These are phyloP conservation scores for Danaus plexippus DNA, from an alignment of 1,140 invertebrate species.

Conservation along the genomic window DNA sequence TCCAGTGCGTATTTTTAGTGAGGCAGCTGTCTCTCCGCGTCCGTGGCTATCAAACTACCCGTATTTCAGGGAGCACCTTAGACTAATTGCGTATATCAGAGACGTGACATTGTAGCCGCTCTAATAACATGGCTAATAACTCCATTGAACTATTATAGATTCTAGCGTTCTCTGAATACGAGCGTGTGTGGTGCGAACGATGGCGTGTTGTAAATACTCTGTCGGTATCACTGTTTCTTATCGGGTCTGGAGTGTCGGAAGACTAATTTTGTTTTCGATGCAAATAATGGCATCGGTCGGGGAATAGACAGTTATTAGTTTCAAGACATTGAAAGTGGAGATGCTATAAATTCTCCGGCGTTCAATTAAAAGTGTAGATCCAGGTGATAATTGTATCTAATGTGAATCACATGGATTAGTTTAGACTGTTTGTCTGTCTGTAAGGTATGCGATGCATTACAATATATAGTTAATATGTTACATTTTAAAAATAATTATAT, in stretches of 20 bases:
- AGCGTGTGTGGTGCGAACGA: constrained; percentile 1
- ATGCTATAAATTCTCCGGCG: constrained; percentile 9
- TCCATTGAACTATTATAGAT: too few relatives aligned
- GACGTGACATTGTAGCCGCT: constrained; percentile 19
- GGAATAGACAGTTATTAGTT: constrained; percentile 18
- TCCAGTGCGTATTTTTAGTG: constrained; percentile 54
- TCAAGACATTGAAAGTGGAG: constrained; percentile 14
- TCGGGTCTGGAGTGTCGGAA: constrained; percentile 5
- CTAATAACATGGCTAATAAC: too few relatives aligned
- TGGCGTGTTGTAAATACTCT: constrained; percentile 6
- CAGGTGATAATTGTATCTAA: constrained; percentile 2
- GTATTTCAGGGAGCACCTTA: constrained; percentile 37
- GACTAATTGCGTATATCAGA: constrained; percentile 39
- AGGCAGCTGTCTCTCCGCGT: constrained; percentile 55
- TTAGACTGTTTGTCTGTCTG: too few relatives aligned
- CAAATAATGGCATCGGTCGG: constrained; percentile 17
- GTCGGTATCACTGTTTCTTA: constrained; percentile 12
- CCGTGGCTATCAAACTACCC: constrained; percentile 39
- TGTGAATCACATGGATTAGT: too few relatives aligned
- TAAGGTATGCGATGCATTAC: too few relatives aligned
- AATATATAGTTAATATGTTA: too few relatives aligned
- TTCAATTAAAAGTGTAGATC: constrained; percentile 21
- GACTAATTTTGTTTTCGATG: constrained; percentile 16
- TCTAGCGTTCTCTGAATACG: not conserved
- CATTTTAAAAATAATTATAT: too few relatives aligned